phyloP scores from a whole-genome alignment of 2,888 invertebrate genomes.

The Trachelus stipa region DNA sequence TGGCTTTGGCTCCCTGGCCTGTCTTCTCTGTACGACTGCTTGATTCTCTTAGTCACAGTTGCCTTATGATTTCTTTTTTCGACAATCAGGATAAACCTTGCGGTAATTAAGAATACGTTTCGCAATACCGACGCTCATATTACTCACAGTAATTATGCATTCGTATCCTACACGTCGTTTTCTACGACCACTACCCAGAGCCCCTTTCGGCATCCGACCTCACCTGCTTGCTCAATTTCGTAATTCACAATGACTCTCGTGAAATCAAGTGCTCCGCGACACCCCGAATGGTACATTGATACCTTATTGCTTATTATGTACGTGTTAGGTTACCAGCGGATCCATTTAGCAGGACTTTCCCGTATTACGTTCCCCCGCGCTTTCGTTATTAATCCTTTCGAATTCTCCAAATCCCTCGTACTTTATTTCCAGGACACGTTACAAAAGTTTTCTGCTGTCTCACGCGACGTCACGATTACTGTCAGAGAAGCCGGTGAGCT shows the following conservation, averaged over 20 bases:
- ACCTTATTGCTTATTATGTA: background rate
- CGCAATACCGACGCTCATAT: background rate
- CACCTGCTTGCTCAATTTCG: background rate
- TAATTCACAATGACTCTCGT: background rate
- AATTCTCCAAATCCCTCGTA: background rate
- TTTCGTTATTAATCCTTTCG: background rate
- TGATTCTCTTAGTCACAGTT: background rate
- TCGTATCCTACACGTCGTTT: background rate
- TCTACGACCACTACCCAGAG: background rate
- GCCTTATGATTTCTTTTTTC: slow-evolving; percentile 19
- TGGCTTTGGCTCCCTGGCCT: background rate
- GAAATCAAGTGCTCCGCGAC: background rate
- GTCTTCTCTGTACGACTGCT: background rate
- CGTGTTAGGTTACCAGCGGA: background rate
- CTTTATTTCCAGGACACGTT: background rate
- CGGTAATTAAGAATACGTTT: slow-evolving; percentile 17
- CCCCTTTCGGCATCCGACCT: background rate
- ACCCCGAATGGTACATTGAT: background rate
- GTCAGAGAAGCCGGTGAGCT: background rate
- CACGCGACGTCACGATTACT: background rate
- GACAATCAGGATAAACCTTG: slow-evolving; percentile 23
- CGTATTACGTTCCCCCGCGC: background rate
- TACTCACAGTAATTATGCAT: background rate
- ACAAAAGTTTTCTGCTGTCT: background rate
- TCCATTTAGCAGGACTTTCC: background rate